Evolutionary conservation across 2,888 invertebrate species (phyloP).

Genomic region (Artemia sp.): DNA sequence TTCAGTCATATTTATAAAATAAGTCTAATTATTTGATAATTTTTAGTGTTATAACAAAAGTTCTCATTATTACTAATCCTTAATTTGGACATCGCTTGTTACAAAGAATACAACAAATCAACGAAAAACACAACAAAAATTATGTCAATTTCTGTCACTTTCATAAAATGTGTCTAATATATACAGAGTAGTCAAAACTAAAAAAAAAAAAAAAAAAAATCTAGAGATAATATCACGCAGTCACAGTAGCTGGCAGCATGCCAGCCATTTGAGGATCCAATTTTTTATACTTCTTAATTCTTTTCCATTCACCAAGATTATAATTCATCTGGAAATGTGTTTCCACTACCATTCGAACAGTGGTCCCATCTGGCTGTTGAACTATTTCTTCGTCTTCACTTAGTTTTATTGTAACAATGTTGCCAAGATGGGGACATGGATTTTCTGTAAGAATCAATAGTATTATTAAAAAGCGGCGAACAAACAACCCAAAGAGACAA

Average conservation of each 20-base stretch:
- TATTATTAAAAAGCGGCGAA: conserved; percentile 22
- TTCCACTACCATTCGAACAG: conserved; percentile 61
- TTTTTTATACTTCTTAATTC: conserved; percentile 72
- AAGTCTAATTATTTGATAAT: too few relatives aligned
- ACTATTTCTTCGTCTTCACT: conserved; percentile 81
- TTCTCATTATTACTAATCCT: too few relatives aligned
- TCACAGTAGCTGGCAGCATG: conserved; percentile 16
- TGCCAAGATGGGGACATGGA: conserved; percentile 90
- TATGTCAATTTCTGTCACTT: too few relatives aligned
- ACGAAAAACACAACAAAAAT: too few relatives aligned
- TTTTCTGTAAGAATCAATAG: conserved; percentile 48
- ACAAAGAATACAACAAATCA: too few relatives aligned
- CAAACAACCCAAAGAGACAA: neutral
- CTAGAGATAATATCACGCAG: conserved; percentile 10
- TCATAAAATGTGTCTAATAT: too few relatives aligned
- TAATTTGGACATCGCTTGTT: too few relatives aligned
- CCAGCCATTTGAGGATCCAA: conserved; percentile 35
- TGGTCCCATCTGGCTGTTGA: conserved; percentile 63
- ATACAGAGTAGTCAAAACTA: too few relatives aligned
- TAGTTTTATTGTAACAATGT: conserved; percentile 85
- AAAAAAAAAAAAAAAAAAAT: too few relatives aligned
- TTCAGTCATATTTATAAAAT: too few relatives aligned
- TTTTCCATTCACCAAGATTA: conserved; percentile 90
- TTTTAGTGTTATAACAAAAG: too few relatives aligned
- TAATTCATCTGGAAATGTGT: conserved; percentile 98